Evolutionary conservation across 2,888 invertebrate species (phyloP), one percentile per base, ranked within the genome.

Genomic region (Hypena proboscidalis): DNA sequence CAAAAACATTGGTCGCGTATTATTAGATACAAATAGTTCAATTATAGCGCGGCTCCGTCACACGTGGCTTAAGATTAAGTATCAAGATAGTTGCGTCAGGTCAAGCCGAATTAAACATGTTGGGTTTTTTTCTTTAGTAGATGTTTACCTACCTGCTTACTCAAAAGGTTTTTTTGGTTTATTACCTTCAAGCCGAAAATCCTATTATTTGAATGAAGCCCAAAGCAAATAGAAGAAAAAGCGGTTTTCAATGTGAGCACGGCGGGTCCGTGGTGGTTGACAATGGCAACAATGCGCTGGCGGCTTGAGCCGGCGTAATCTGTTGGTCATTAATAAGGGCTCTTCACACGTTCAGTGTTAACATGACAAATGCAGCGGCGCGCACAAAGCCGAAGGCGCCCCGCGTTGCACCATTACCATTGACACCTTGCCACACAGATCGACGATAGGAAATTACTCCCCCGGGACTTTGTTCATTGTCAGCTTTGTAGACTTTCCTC

Each of bases 261-360:
- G 69, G 67, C 65, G 68, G 63, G 67, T 49, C 59, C 27, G 29
- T 29, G 54, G n/a, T n/a, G n/a, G n/a, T 53, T 49, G 50, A 70
- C 80, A 83, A 83, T 77, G 74, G 71, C 65, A 66, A 80, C 79
- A 85, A 83, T 80, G 66, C 58, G 43, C 45, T 52, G 55, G 58
- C 68, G 77, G 63, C 62, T 64, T 69, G 72, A 73, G 74, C 73
- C 72, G 74, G 74, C 74, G 77, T 85, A 83, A 89, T 87, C 86
- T 79, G 76, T 72, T 70, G 70, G 75, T 83, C 88, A 89, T 89
- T 89, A 90, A 89, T 87, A 88, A 87, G 74, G 72, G 76, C 79
- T 80, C 85, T 88, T 88, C 85, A 84, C 87, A 84, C 84, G 80
- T 84, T 82, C 80, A 80, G 88, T 84, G 89, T 84, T 86, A 90